phyloP scores from a whole-genome alignment of 2,113 vertebrate species.

The Pithys albifrons region DNA sequence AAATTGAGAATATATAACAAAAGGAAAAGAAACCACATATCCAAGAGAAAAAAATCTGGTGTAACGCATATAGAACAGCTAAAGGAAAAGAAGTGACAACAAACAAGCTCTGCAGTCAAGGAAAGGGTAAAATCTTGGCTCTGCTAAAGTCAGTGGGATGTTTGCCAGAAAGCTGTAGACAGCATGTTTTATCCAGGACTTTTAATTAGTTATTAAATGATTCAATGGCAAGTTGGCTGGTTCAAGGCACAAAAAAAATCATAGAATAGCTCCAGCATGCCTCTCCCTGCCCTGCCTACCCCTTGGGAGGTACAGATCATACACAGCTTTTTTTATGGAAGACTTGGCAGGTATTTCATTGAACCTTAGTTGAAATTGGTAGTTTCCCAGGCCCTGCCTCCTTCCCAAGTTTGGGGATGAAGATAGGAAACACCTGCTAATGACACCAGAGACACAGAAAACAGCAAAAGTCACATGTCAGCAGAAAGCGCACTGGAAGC shows the following conservation, averaged over 20 bases:
- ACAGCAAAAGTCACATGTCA: background rate
- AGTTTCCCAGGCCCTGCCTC: constrained; percentile 13
- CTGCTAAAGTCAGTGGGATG: background rate
- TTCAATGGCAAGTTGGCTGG: constrained; percentile 40
- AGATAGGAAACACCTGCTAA: constrained; percentile 49
- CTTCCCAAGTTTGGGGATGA: constrained; percentile 17
- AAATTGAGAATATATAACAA: background rate
- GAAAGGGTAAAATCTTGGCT: constrained; percentile 50
- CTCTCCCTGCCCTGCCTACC: constrained; percentile 27
- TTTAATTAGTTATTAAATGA: constrained; percentile 61
- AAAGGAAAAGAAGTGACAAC: constrained; percentile 6
- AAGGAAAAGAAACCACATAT: background rate
- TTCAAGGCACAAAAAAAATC: background rate
- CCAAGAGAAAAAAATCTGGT: background rate
- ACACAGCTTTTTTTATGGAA: background rate
- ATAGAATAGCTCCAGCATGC: background rate
- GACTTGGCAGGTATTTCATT: constrained; percentile 40
- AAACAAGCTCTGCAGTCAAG: constrained; percentile 15
- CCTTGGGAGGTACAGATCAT: constrained; percentile 39
- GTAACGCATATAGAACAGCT: background rate
- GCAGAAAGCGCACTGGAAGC: background rate
- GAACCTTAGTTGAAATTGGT: background rate
- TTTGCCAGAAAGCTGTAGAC: constrained; percentile 43
- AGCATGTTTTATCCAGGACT: constrained; percentile 41
- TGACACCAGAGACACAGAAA: background rate